Conservation (phyloP, 2,797 vertebrate species). For the Peromyscus melanophrys region DNA sequence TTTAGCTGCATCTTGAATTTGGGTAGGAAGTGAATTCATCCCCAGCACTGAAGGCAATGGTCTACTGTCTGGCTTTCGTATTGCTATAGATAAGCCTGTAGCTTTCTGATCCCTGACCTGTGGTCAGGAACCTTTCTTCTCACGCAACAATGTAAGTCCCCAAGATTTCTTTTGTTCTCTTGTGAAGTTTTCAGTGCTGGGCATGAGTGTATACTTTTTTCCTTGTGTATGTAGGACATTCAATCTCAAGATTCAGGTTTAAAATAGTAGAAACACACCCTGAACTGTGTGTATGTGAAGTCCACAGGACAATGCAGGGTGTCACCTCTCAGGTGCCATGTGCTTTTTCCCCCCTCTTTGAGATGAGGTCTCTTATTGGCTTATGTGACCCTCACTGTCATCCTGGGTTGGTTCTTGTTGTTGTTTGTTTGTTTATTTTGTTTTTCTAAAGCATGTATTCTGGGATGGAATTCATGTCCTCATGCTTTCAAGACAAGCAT, state of each 20-base stretch:
- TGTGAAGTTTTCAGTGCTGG: not conserved
- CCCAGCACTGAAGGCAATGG: not conserved
- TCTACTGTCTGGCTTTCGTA: not conserved
- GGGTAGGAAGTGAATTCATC: not conserved
- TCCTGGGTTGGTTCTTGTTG: too few relatives aligned
- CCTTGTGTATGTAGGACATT: not conserved
- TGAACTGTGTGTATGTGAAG: not conserved
- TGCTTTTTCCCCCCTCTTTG: too few relatives aligned
- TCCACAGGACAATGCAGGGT: too few relatives aligned
- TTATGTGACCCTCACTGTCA: too few relatives aligned
- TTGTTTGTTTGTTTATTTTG: not conserved
- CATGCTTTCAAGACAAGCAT: not conserved
- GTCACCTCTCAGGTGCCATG: not conserved
- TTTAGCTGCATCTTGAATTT: not conserved
- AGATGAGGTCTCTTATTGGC: not conserved
- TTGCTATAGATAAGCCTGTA: not conserved
- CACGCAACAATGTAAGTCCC: not conserved
- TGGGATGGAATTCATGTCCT: not conserved
- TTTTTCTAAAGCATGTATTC: not conserved
- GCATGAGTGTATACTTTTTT: not conserved
- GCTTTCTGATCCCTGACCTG: not conserved
- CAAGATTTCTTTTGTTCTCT: not conserved
- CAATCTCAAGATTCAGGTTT: conserved; percentile 19
- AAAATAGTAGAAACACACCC: conserved; percentile 9
- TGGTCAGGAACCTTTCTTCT: not conserved